Conservation (phyloP, 2,113 vertebrate genomes). For the Phylloscopus trochiloides region DNA sequence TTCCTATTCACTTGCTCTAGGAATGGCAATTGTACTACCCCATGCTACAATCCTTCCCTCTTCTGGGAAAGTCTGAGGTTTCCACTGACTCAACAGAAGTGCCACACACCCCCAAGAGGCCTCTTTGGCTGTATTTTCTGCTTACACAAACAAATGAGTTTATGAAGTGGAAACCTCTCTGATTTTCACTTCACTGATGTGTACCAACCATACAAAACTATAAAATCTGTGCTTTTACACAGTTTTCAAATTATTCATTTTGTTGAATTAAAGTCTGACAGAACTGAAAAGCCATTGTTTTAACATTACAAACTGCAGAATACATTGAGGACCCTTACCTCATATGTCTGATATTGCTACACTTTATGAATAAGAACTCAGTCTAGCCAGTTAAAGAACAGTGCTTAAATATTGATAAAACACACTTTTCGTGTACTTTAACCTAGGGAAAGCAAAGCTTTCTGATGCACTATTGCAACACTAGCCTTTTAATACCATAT, state of each 20-base stretch:
- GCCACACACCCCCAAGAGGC: not conserved
- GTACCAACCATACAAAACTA: not conserved
- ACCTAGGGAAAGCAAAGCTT: not conserved
- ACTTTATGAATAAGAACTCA: not conserved
- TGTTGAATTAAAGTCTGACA: not conserved
- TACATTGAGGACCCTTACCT: not conserved
- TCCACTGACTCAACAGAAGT: not conserved
- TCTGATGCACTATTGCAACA: not conserved
- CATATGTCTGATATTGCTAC: not conserved
- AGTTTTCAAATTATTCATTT: not conserved
- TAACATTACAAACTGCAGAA: not conserved
- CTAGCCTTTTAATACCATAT: not conserved
- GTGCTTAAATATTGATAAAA: conserved; percentile 25
- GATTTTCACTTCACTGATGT: not conserved
- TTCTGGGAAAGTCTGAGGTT: not conserved
- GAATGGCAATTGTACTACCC: not conserved
- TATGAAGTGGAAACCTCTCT: not conserved
- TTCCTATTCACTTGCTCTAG: not conserved
- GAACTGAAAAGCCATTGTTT: not conserved
- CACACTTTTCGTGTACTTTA: not conserved
- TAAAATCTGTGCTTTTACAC: not conserved
- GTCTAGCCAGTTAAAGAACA: not conserved
- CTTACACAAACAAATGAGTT: not conserved
- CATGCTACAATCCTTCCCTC: not conserved
- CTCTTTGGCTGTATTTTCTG: not conserved